Evolutionary conservation across 2,797 vertebrate species (phyloP).

Genomic region (Limosa lapponica): DNA sequence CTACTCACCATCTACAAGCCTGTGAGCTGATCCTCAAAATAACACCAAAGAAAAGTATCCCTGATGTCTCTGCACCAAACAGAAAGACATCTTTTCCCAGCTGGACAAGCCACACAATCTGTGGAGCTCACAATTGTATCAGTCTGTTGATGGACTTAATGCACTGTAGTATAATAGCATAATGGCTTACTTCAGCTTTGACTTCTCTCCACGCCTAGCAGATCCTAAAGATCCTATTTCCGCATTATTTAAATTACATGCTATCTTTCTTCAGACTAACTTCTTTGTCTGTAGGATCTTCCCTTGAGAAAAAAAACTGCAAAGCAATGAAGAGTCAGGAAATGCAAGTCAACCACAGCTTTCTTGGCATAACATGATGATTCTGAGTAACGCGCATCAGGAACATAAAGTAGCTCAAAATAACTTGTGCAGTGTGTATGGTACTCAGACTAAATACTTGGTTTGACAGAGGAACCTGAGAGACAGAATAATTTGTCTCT

Average conservation of each 20-base stretch:
- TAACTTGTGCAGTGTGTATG: not conserved
- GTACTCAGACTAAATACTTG: not conserved
- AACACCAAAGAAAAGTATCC: not conserved
- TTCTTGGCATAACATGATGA: not conserved
- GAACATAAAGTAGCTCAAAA: slow-evolving; percentile 15
- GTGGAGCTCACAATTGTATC: not conserved
- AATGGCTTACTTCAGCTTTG: not conserved
- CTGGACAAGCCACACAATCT: not conserved
- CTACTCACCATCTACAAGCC: not conserved
- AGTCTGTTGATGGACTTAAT: not conserved
- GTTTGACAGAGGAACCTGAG: not conserved
- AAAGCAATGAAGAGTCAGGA: not conserved
- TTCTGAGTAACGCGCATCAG: not conserved
- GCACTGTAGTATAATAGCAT: not conserved
- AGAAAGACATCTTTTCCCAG: not conserved
- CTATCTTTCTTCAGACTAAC: not conserved
- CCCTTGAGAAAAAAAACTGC: not conserved
- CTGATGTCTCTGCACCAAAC: not conserved
- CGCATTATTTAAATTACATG: not conserved
- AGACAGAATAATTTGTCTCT: not conserved
- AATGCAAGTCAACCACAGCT: not conserved
- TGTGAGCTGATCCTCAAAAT: not conserved
- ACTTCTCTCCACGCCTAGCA: not conserved
- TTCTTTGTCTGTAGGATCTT: not conserved
- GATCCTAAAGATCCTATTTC: not conserved